Conservation (phyloP, 2,797 vertebrate species). For the Cichlasoma orientale region DNA sequence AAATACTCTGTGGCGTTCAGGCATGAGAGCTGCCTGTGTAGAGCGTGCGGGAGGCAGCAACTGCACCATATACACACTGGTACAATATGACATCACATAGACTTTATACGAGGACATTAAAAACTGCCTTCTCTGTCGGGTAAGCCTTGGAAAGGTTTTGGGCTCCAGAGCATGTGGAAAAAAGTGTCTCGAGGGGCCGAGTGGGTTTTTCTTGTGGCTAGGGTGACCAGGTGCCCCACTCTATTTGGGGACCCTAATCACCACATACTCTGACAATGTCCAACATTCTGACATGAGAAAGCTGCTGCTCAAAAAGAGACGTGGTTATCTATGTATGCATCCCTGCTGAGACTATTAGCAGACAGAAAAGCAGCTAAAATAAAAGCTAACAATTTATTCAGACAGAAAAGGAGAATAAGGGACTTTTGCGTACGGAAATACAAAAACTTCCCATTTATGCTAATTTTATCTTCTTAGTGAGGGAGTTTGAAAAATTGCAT, state of each 20-base stretch:
- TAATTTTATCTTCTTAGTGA: neutral
- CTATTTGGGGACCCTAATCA: neutral
- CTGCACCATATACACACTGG: neutral
- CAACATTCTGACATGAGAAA: neutral
- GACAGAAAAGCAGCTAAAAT: neutral
- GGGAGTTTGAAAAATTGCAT: neutral
- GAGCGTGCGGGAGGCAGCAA: neutral
- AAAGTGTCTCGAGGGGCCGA: neutral
- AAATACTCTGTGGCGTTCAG: neutral
- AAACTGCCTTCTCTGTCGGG: neutral
- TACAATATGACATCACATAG: neutral
- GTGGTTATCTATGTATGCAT: neutral
- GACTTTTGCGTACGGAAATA: neutral
- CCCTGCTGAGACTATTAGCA: neutral
- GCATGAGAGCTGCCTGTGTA: neutral
- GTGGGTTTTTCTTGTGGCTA: neutral
- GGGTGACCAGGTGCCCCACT: neutral
- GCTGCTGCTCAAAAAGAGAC: neutral
- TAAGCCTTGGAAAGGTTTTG: neutral
- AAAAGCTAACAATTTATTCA: rapidly evolving
- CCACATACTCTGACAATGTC: neutral
- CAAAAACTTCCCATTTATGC: neutral
- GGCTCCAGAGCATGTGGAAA: neutral
- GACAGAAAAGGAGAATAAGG: neutral
- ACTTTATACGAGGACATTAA: too few species aligned